A percentile compares a stretch with the other conserved stretches of the same genome.
These are phyloP conservation scores for Virgularia gustaviana DNA, from an alignment of 92 coral and sea anemone genomes.

Conservation along the genomic window DNA sequence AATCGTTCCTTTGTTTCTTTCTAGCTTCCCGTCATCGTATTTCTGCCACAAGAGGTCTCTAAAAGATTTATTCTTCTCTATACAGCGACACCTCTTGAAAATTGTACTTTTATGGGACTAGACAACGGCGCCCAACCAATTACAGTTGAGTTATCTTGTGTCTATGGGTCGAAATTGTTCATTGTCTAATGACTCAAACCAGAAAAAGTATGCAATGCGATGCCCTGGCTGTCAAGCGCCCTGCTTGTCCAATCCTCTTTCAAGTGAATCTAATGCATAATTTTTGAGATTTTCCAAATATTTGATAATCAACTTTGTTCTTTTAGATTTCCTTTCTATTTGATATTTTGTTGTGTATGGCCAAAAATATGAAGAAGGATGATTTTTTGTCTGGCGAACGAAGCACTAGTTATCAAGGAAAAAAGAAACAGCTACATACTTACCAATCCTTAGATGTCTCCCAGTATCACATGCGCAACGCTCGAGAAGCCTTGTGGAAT, in stretches of 20 bases:
- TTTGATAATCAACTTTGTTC: background rate
- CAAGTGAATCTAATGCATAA: too few species aligned
- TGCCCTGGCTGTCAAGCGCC: too few species aligned
- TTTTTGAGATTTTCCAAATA: too few species aligned
- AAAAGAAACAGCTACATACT: constrained; percentile 65
- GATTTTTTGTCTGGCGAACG: constrained; percentile 72
- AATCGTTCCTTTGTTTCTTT: constrained; percentile 3
- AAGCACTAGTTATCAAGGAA: constrained; percentile 67
- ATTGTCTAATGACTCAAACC: too few species aligned
- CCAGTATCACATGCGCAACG: constrained; percentile 55
- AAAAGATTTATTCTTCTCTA: constrained; percentile 59
- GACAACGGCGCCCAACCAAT: constrained; percentile 86
- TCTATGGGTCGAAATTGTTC: too few species aligned
- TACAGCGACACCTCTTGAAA: constrained; percentile 70
- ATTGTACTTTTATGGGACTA: constrained; percentile 81
- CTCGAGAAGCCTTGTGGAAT: constrained; percentile 61
- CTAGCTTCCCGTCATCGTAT: constrained; percentile 76
- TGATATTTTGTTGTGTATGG: constrained; percentile 73
- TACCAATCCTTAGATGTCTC: constrained; percentile 54
- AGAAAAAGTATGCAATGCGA: too few species aligned
- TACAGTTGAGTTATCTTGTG: background rate
- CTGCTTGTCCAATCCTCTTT: too few species aligned
- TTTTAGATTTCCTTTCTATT: constrained; percentile 69
- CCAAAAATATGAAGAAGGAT: constrained; percentile 58
- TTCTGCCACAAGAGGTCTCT: constrained; percentile 52